Evolutionary conservation across 2,797 vertebrate genomes (phyloP), one percentile per base, ranked within the genome.

Genomic region (Hephaestus fuliginosus): DNA sequence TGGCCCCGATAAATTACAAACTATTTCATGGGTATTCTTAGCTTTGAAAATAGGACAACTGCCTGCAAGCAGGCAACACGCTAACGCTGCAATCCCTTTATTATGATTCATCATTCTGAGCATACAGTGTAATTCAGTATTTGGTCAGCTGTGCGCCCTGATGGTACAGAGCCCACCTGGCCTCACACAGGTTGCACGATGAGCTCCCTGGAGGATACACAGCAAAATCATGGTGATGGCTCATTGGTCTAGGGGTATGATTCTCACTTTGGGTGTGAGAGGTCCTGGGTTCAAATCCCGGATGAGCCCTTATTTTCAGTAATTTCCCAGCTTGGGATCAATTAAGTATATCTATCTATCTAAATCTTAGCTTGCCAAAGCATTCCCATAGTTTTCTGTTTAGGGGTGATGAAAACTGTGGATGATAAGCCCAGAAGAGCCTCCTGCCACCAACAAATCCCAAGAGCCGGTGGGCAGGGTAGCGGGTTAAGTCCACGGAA

Each of bases 71-170:
- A 33, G 82, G 77, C 63, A 85, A 91, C 92, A 88, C 22, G 82
- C 93, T 85, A 81, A 83, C 92, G 18, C 86, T 86, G 92, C 91
- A 89, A 74, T 75, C 65, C 30, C 53, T 22, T 68, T 63, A 70
- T 84, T 77, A 71, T 89, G 81, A 93, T 91, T 92, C 71, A 93
- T 93, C 83, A 76, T 75, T 80, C 39, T 55, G 74, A 69, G 75
- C 67, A 57, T 39, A 81, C 49, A 78, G 80, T 55, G 14, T 78
- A 82, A 83, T 73, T 75, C 55, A 80, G 46, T 80, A 62, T 86
- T 67, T 62, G 76, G 78, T 86, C 85, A 87, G 86, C 82, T 88
- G 83, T 84, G 75, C 39, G 6, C 30, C 63, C 79, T 79, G 72
- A 58, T 68, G 58, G 51, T 66, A 74, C 73, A 52, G 12, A 76